Evolutionary conservation across 2,113 vertebrate genomes (phyloP).

Genomic region (Microcebus lehilahytsara): DNA sequence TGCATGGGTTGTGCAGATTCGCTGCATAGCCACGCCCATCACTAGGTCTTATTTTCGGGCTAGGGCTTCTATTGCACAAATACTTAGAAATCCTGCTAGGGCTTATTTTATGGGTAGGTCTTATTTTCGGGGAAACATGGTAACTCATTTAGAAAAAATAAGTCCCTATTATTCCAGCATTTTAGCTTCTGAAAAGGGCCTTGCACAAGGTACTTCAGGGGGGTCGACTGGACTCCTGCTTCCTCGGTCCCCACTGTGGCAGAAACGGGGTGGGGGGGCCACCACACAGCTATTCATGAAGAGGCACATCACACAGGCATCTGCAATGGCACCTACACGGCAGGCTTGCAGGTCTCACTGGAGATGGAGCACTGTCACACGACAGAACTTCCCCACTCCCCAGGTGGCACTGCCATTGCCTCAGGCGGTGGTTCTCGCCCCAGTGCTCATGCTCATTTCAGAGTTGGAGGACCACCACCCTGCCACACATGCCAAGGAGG

Average conservation of each 20-base stretch:
- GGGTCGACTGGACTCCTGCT: too few relatives aligned
- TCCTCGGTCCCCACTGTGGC: rapidly evolving
- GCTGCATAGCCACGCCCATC: too few relatives aligned
- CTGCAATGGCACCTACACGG: rapidly evolving
- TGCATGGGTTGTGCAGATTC: too few relatives aligned
- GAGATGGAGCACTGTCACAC: not conserved
- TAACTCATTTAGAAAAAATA: not conserved
- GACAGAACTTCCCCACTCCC: not conserved
- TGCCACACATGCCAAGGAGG: rapidly evolving
- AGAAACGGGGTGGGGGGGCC: not conserved
- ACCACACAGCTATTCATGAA: not conserved
- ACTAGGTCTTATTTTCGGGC: too few relatives aligned
- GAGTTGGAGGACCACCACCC: not conserved
- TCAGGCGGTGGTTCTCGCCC: not conserved
- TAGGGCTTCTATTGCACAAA: too few relatives aligned
- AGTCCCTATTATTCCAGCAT: too few relatives aligned
- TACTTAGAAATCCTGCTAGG: too few relatives aligned
- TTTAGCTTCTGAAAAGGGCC: not conserved
- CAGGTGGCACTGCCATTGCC: rapidly evolving
- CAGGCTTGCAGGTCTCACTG: not conserved
- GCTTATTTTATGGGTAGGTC: too few relatives aligned
- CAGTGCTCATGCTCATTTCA: not conserved
- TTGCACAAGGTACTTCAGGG: not conserved
- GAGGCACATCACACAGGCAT: too few relatives aligned
- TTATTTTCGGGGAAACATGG: too few relatives aligned